A percentile compares a stretch with the other conserved stretches of the same genome.
Evolutionary conservation across 2,888 invertebrate genomes (phyloP).

Genomic region (Disparrhopalites patrizii): DNA sequence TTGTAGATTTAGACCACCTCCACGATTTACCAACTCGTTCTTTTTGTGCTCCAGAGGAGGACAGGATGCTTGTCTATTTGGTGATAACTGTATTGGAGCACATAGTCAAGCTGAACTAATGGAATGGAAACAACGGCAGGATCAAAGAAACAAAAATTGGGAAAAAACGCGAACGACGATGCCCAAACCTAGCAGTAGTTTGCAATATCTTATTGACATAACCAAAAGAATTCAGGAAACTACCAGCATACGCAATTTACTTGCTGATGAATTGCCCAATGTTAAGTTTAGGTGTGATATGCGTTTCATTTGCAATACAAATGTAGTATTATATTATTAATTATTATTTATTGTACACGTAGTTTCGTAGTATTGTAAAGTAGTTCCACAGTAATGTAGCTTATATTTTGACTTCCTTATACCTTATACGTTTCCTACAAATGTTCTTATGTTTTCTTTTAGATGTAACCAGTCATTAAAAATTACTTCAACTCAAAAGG

Average conservation of each 20-base stretch:
- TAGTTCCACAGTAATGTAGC: no score
- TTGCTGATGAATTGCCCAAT: constrained; percentile 37
- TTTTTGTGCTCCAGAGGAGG: constrained; percentile 39
- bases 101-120: constrained; percentile 66
- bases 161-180: constrained; percentile 2
- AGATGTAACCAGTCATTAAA: constrained; percentile 23
- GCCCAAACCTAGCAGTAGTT: constrained; percentile 15
- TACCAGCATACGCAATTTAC: constrained; percentile 35
- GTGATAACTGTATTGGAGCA: constrained; percentile 68
- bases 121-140: constrained; percentile 62
- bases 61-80: constrained; percentile 61
- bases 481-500: constrained; percentile 3
- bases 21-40: constrained; percentile 40
- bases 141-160: constrained; percentile 23
- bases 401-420: no score
- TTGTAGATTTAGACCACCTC: constrained; percentile 40
- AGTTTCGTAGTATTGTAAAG: no score
- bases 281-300: constrained; percentile 41
- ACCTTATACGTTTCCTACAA: background rate
- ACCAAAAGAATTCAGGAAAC: constrained; percentile 40
- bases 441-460: background rate
- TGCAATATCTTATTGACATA: constrained; percentile 39
- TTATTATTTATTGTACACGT: no score
- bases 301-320: background rate
- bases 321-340: background rate